Base-by-base conservation (phyloP, 2,888 invertebrate genomes). In the Trypoxylon attenuatum region DNA sequence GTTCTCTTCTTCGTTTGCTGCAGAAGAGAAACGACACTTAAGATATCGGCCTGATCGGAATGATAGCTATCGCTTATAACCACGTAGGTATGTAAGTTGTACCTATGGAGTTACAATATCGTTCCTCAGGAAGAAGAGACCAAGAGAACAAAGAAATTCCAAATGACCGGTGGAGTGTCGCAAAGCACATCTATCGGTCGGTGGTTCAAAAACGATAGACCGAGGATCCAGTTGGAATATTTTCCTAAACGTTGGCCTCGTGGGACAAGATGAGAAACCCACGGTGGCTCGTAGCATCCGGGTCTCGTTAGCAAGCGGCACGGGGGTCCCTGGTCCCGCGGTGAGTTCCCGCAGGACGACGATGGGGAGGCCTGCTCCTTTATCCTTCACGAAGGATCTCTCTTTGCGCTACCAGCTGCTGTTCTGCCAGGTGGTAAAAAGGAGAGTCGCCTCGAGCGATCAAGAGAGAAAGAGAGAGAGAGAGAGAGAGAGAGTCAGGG, bases 341-440 rank as follows among this genome's bases (percentile, higher is more conserved):
- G 41, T n/a, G n/a, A 21, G 61, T 64, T 72, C 47, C 72, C 61
- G 38, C 54, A 60, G 73, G 64, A 76, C 64, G 53, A 54, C 54
- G 33, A 33, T 33, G 27, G 56, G 55, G 50, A 60, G 54, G 43
- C 25, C 25, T 5, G 39, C 29, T 25, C 62, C 57, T 76, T 76
- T 78, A 71, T 74, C 53, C 76, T 43, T 43, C 27, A 33, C 51
- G 41, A 41, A 67, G 69, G 62, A 67, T 33, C 73, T 59, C 72
- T 59, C 60, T 59, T 63, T 57, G 72, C 72, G 59, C 71, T 76
- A 66, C 77, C 78, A 78, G 78, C 78, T 78, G 78, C 78, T 63
- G 73, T 69, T 74, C 74, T 76, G 71, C 76, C 77, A 78, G 76
- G 74, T 78, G 78, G 76, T 70, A 69, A 78, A 77, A 73, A 65